Conservation (phyloP, 1,140 invertebrate genomes). For the Cephus cinctus region DNA sequence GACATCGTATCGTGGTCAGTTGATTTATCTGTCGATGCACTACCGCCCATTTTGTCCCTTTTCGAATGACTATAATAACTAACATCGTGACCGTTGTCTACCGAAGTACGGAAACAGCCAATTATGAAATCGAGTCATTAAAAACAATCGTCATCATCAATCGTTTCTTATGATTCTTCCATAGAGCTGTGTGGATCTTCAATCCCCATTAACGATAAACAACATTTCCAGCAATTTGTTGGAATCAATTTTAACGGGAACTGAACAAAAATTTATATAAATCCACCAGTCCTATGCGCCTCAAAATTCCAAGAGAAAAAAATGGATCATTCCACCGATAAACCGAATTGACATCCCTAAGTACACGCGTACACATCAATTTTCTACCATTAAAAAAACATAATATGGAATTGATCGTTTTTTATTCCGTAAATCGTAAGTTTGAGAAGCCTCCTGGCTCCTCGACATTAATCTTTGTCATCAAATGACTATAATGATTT, state of each 20-base stretch:
- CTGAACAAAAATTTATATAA: background rate
- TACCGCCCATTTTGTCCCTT: no score
- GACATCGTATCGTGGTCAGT: no score
- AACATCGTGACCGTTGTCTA: no score
- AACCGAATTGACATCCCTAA: background rate
- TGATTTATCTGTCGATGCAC: no score
- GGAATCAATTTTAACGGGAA: background rate
- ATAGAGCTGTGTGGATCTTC: no score
- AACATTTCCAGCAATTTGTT: background rate
- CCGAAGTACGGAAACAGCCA: no score
- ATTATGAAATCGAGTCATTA: no score
- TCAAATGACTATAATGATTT: constrained; percentile 49
- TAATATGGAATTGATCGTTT: constrained; percentile 43
- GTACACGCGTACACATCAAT: constrained; percentile 26
- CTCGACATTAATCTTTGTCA: constrained; percentile 34
- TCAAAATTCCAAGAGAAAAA: background rate
- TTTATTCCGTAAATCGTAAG: constrained; percentile 24
- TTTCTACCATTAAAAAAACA: constrained; percentile 38
- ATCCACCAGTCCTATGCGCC: background rate
- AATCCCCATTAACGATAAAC: no score
- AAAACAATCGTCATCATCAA: no score
- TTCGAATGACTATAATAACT: no score
- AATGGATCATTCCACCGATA: background rate
- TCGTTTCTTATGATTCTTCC: no score
- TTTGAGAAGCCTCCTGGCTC: constrained; percentile 27